Evolutionary conservation across 1,140 invertebrate species (phyloP), one percentile per base, ranked within the genome.

Genomic region (Drosophila bocqueti): DNA sequence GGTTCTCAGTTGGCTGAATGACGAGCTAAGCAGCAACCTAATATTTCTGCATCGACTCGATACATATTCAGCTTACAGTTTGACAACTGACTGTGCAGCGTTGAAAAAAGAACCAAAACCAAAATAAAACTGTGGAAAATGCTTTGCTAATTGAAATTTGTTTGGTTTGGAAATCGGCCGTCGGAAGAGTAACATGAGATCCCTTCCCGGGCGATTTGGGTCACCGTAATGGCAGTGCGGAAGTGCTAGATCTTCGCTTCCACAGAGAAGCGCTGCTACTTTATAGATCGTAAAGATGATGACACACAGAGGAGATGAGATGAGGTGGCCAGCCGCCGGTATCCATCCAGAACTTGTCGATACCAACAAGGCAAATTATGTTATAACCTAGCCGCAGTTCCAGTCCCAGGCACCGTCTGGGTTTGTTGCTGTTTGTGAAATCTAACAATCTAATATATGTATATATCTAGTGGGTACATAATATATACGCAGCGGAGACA

Each of bases 171-270:
- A 89, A 87, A 90, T 90, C 63, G 49, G 60, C 76, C 72, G 66
- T 76, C 60, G 57, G 57, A 66, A 60, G 74, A 81, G 85, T 84
- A 89, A 89, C 83, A 57, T 59, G 85, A 89, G 81, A 77, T 52
- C 62, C 36, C 52, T 71, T 47, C 36, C 55, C 57, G 16, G 43
- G 21, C 34, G 38, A 69, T 83, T 66, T 80, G 62, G 72, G 61
- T 64, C 64, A 72, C 60, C 65, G 63, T 81, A 80, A 64, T 83
- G 62, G n/a, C 49, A 74, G 66, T 77, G 63, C 71, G 67, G 73
- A 74, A 85, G 60, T 77, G 61, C 79, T 42, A 69, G 64, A 73
- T 62, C 31, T 49, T 52, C 24, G 40, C 42, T 62, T 29, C 43
- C 42, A 58, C 54, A 36, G 42, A 45, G 52, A 24, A 78, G 31